phyloP scores from a whole-genome alignment of 1,140 invertebrate species.

The Bombus sylvicola region DNA sequence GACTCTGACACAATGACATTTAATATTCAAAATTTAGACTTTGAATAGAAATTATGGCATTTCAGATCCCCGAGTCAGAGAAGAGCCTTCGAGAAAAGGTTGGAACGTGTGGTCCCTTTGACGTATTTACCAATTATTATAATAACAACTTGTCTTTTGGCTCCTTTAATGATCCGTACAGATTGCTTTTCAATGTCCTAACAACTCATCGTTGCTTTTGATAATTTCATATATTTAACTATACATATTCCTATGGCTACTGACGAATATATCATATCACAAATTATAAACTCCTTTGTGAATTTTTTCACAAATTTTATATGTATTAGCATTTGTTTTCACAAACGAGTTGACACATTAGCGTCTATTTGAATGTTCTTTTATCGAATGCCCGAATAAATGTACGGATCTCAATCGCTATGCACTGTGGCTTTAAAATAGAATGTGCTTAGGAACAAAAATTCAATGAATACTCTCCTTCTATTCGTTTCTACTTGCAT shows the following conservation, averaged over 20 bases:
- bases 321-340: slow-evolving; percentile 25
- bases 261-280: slow-evolving; percentile 52
- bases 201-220: slow-evolving; percentile 76
- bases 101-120: slow-evolving; percentile 80
- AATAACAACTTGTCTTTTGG: slow-evolving; percentile 78
- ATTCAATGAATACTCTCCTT: slow-evolving; percentile 42
- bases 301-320: slow-evolving; percentile 29
- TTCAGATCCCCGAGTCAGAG: slow-evolving; percentile 82
- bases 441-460: slow-evolving; percentile 68
- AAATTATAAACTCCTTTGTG: slow-evolving; percentile 49
- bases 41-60: slow-evolving; percentile 81
- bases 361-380: slow-evolving; percentile 53
- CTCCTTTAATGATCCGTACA: slow-evolving; percentile 79
- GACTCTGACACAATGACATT: slow-evolving; percentile 46
- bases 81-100: slow-evolving; percentile 82
- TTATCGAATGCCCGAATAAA: slow-evolving; percentile 51
- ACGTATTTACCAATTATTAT: slow-evolving; percentile 80
- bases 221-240: slow-evolving; percentile 69
- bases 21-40: slow-evolving; percentile 61
- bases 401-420: slow-evolving; percentile 66
- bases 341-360: slow-evolving; percentile 47
- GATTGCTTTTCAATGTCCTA: slow-evolving; percentile 79
- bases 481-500: slow-evolving; percentile 60
- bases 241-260: slow-evolving; percentile 60
- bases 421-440: slow-evolving; percentile 70